Base-by-base conservation (phyloP, 1,140 invertebrate genomes). In the Penaeus japonicus region DNA sequence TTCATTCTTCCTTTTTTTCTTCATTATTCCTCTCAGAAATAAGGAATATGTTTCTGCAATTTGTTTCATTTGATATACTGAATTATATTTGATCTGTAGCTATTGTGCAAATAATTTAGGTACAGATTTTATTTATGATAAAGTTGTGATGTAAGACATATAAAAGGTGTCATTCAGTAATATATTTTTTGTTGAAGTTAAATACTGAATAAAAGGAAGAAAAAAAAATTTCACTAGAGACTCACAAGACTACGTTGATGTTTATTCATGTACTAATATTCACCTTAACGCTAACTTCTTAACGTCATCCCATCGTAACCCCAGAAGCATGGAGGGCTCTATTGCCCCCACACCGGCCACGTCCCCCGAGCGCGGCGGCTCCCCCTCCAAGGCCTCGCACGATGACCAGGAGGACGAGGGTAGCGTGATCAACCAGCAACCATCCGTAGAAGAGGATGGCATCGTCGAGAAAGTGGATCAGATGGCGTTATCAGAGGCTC, bases 341-440 rank as follows among this genome's bases (percentile, higher is more conserved):
- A 87, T 90, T 32, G 90, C 90, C 4, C 90, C 90, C 27, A 90
- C 90, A 7, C 90, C 90, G 47, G 90, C 90, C 65, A 90, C 90
- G 0, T 90, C 90, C 39, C 90, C 90, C 5, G 85, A 84, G 7
- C 57, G 53, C 7, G 20, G 53, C 12, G 20, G 79, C 35, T 86
- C 90, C 17, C 78, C 84, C 10, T 54, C 85, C 65, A 86, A 86
- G 55, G 89, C 62, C n/a, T 35, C 53, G 3, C 27, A 86, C 2
- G 55, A 79, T 27, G 57, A 55, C 24, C 30, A 57, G 78, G 55
- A 62, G 10, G 55, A 80, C 22, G 77, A 79, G 39, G 73, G 24
- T 15, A 54, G 47, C n/a, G 87, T 84, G 30, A 77, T 84, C 22
- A 32, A 82, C 59, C 83, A 89, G 75, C 88, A 85, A 53, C 85